These are phyloP conservation scores for Drosophila nr. fundita DNA, from an alignment of 2,888 invertebrate genomes.

Conservation along the genomic window DNA sequence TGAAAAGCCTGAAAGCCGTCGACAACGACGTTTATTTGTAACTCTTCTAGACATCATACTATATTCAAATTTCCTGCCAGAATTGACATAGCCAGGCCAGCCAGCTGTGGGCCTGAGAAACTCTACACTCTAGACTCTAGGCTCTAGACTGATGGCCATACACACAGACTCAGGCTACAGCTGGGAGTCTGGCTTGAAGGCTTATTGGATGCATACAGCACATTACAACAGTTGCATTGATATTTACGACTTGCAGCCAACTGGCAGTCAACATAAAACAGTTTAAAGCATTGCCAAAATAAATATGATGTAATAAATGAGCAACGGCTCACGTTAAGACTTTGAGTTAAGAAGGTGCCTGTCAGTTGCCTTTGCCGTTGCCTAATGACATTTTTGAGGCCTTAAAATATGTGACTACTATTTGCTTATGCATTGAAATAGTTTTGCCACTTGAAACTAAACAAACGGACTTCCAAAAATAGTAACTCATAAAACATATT, in stretches of 20 bases:
- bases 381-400: slow-evolving; percentile 46
- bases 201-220: slow-evolving; percentile 33
- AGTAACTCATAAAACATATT: slow-evolving; percentile 57
- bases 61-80: slow-evolving; percentile 67
- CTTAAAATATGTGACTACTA: slow-evolving; percentile 16
- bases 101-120: slow-evolving; percentile 59
- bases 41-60: slow-evolving; percentile 50
- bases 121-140: slow-evolving; percentile 7
- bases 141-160: neutral
- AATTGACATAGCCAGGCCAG: slow-evolving; percentile 55
- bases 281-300: slow-evolving; percentile 63
- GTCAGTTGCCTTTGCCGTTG: slow-evolving; percentile 33
- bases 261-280: slow-evolving; percentile 56
- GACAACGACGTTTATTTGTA: slow-evolving; percentile 54
- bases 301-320: slow-evolving; percentile 68
- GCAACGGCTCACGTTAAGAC: slow-evolving; percentile 37
- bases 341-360: slow-evolving; percentile 44
- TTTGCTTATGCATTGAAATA: slow-evolving; percentile 48
- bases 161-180: slow-evolving; percentile 16
- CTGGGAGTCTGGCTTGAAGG: slow-evolving; percentile 26
- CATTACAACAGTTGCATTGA: slow-evolving; percentile 46
- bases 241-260: slow-evolving; percentile 55
- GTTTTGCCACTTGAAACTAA: slow-evolving; percentile 45
- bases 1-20: slow-evolving; percentile 75
- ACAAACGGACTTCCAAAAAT: slow-evolving; percentile 15